phyloP scores from a whole-genome alignment of 2,797 vertebrate genomes.

The Hippocampus kuda region DNA sequence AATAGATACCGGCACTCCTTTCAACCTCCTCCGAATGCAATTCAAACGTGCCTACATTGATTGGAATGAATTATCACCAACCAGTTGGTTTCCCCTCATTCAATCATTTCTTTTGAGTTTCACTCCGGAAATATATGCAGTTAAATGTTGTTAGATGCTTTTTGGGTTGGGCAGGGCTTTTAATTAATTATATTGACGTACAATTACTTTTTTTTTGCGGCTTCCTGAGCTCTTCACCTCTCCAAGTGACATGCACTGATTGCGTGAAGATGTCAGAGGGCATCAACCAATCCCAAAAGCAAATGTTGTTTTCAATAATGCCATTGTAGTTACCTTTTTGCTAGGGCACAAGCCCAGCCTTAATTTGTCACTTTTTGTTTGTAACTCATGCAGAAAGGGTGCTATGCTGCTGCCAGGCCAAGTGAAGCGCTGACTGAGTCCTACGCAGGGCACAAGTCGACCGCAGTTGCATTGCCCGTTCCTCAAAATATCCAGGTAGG shows the following conservation, averaged over 20 bases:
- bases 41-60: too few relatives aligned
- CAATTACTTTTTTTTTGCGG: background rate
- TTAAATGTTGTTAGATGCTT: background rate
- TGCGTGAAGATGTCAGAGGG: background rate
- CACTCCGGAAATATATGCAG: background rate
- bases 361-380: background rate
- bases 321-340: background rate
- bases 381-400: constrained; percentile 51
- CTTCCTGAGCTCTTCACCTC: background rate
- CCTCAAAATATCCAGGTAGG: constrained; percentile 60
- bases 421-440: constrained; percentile 47
- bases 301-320: background rate
- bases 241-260: background rate
- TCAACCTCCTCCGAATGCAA: background rate
- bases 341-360: background rate
- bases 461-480: constrained; percentile 18
- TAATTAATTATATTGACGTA: too few relatives aligned
- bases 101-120: background rate
- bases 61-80: too few relatives aligned
- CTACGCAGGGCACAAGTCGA: constrained; percentile 17
- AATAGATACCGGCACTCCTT: background rate
- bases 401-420: constrained; percentile 57
- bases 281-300: background rate
- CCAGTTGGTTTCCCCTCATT: too few relatives aligned
- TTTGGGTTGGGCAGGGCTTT: too few relatives aligned